Percentiles rank a stretch among this genome's conserved stretches.
phyloP scores from a whole-genome alignment of 1,140 invertebrate genomes.

The Brachionus paranguensis region DNA sequence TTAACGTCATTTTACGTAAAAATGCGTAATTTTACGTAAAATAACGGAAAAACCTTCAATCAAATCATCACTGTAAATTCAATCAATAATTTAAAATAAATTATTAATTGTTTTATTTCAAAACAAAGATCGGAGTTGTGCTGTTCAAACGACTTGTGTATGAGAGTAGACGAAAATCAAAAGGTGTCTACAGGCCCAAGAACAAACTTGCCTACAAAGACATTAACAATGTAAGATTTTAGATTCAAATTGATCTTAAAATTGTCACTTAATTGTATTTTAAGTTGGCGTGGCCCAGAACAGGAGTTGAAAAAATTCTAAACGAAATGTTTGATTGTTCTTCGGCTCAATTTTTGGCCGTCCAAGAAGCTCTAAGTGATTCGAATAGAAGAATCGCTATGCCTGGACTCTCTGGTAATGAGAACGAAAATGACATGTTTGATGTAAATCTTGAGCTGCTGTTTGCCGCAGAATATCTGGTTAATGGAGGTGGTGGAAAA shows the following conservation, averaged over 20 bases:
- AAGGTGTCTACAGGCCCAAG: constrained; percentile 51
- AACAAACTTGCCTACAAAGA: constrained; percentile 53
- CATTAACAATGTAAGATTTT: constrained; percentile 46
- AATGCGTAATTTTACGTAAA: too few species aligned
- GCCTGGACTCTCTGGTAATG: constrained; percentile 50
- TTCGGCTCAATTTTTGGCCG: constrained; percentile 52
- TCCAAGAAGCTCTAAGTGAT: constrained; percentile 51
- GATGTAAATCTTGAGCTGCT: constrained; percentile 54
- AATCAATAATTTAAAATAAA: neutral
- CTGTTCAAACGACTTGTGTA: constrained; percentile 52
- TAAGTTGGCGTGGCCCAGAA: constrained; percentile 54
- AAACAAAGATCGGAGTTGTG: constrained; percentile 53
- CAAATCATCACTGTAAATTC: too few species aligned
- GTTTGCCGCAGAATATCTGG: constrained; percentile 53
- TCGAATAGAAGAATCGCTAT: constrained; percentile 50
- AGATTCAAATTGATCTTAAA: neutral
- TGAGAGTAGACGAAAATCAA: constrained; percentile 53
- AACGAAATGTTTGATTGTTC: constrained; percentile 56
- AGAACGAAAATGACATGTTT: constrained; percentile 51
- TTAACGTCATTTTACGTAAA: too few species aligned
- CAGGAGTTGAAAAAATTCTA: constrained; percentile 52
- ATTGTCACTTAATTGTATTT: neutral
- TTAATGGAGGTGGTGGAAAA: constrained; percentile 45
- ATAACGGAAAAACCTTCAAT: too few species aligned
- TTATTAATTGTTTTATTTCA: neutral